phyloP scores from a whole-genome alignment of 2,113 vertebrate genomes.

The Prochilodus magdalenae region DNA sequence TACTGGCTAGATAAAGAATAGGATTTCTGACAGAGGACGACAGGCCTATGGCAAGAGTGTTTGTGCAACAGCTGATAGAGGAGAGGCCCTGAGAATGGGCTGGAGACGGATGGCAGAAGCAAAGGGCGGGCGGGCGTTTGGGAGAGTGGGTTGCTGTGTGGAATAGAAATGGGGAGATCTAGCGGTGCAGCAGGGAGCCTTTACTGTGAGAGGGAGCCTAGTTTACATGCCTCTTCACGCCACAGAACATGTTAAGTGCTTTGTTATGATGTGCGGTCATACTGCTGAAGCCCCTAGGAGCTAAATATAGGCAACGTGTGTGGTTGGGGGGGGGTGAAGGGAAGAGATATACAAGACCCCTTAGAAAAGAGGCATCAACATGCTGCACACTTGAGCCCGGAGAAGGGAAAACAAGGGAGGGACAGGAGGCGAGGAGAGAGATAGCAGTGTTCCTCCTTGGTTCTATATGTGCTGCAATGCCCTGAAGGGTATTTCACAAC shows the following conservation, averaged over 20 bases:
- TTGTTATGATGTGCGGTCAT: constrained; percentile 1
- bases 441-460: neutral
- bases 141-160: constrained; percentile 8
- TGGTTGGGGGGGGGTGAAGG: neutral
- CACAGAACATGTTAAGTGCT: neutral
- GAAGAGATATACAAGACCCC: neutral
- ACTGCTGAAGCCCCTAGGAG: neutral
- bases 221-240: constrained; percentile 14
- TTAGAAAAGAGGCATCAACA: neutral
- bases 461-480: constrained; percentile 20
- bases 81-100: constrained; percentile 24
- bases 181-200: neutral
- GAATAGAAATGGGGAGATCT: constrained; percentile 26
- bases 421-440: neutral
- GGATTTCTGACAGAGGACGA: constrained; percentile 4
- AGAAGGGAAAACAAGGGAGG: neutral
- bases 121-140: neutral
- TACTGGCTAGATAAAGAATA: constrained; percentile 19
- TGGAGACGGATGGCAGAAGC: constrained; percentile 38
- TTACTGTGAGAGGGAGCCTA: neutral
- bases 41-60: constrained; percentile 19
- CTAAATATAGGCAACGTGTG: neutral
- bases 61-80: constrained; percentile 38
- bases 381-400: neutral
- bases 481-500: neutral